phyloP scores from a whole-genome alignment of 1,140 invertebrate species.

The Polypedilum vanderplanki region DNA sequence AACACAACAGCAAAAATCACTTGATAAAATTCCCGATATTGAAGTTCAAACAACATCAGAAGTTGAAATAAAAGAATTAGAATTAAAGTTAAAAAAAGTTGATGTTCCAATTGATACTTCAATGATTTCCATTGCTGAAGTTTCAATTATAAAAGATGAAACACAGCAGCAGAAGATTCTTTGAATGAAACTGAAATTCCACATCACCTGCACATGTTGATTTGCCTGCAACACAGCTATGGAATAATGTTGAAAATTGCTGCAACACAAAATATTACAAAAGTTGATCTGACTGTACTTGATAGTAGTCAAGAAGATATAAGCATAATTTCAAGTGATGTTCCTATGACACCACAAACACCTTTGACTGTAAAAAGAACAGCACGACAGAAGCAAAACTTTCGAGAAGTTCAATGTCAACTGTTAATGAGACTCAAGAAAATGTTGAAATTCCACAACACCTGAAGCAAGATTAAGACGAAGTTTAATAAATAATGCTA shows the following conservation, averaged over 20 bases:
- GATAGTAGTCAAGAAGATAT: not conserved
- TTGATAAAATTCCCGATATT: too few relatives aligned
- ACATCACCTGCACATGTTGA: not conserved
- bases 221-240: not conserved
- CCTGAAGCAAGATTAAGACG: not conserved
- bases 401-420: not conserved
- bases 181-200: not conserved
- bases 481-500: not conserved
- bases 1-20: too few relatives aligned
- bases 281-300: too few relatives aligned
- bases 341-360: not conserved
- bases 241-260: not conserved
- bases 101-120: not conserved
- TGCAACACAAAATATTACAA: not conserved
- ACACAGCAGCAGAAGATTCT: not conserved
- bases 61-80: not conserved
- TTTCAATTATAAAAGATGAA: not conserved
- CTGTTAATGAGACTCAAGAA: not conserved
- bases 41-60: not conserved
- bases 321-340: not conserved
- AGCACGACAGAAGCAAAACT: not conserved
- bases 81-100: not conserved
- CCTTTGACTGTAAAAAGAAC: not conserved
- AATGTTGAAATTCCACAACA: not conserved
- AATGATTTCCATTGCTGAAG: not conserved